Percentiles rank a stretch among this genome's conserved stretches.
phyloP scores from a whole-genome alignment of 2,797 vertebrate genomes.

The Acomys russatus region DNA sequence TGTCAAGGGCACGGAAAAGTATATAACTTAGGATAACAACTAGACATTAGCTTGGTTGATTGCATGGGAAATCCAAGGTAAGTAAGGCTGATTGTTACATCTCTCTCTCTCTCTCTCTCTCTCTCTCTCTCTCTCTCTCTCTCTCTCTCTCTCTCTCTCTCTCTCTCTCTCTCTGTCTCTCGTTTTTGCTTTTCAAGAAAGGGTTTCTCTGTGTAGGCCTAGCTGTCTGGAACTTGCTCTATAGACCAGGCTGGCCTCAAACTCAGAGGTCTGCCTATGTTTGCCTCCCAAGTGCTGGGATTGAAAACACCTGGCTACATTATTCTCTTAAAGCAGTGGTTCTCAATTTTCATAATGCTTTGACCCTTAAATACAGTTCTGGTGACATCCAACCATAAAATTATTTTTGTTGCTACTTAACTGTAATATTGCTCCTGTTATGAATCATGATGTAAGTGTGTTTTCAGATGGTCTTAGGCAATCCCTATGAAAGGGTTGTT shows the following conservation, averaged over 20 bases:
- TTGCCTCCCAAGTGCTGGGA: background rate
- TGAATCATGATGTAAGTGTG: background rate
- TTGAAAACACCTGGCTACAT: background rate
- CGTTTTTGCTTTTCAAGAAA: background rate
- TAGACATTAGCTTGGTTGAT: background rate
- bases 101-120: background rate
- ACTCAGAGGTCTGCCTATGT: background rate
- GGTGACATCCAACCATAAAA: background rate
- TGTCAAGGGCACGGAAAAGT: background rate
- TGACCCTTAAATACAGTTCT: background rate
- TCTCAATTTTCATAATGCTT: background rate
- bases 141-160: background rate
- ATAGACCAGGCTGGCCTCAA: background rate
- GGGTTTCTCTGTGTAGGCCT: background rate
- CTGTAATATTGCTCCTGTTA: background rate
- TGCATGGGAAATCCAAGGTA: background rate
- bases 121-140: no score
- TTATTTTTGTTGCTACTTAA: background rate
- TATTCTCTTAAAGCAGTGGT: background rate
- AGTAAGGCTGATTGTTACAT: background rate
- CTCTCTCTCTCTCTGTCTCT: background rate
- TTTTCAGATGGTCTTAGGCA: background rate
- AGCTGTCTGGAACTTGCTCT: background rate
- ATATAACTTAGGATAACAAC: background rate
- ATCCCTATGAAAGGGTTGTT: background rate